Evolutionary conservation across 2,888 invertebrate species (phyloP).

Genomic region (Andricus curvator): DNA sequence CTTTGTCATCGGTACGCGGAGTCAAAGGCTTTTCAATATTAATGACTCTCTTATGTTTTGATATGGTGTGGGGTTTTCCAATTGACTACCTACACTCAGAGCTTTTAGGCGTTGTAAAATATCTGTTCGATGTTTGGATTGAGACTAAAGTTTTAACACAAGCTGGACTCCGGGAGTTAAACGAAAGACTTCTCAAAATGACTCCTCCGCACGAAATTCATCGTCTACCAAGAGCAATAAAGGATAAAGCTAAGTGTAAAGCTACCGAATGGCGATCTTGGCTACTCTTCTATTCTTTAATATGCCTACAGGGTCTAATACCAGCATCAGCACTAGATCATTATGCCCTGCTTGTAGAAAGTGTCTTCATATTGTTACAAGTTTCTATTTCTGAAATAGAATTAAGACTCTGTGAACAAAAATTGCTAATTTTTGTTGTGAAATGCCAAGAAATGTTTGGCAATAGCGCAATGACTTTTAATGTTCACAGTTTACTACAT

Average conservation of each 20-base stretch:
- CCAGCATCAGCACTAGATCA: not conserved
- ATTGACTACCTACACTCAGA: no score
- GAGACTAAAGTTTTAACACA: no score
- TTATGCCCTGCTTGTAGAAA: not conserved
- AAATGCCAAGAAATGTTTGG: constrained; percentile 16
- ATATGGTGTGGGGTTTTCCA: no score
- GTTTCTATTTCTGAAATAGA: not conserved
- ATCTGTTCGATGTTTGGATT: no score
- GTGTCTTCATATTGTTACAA: constrained; percentile 9
- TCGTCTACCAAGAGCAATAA: constrained; percentile 24
- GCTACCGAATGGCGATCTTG: constrained; percentile 40
- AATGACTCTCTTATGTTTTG: no score
- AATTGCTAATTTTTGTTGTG: not conserved
- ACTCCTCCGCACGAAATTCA: constrained; percentile 40
- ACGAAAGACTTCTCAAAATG: not conserved
- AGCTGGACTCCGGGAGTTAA: no score
- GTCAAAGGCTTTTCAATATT: no score
- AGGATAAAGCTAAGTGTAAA: constrained; percentile 32
- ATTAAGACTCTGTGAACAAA: not conserved
- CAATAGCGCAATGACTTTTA: not conserved
- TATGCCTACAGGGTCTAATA: constrained; percentile 27
- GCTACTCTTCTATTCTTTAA: constrained; percentile 34
- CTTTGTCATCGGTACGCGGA: not conserved
- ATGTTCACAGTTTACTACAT: not conserved
- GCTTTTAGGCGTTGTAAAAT: no score